A percentile compares a stretch with the other conserved stretches of the same genome.
Evolutionary conservation across 2,888 invertebrate genomes (phyloP).

Genomic region (Coenonympha arcania): DNA sequence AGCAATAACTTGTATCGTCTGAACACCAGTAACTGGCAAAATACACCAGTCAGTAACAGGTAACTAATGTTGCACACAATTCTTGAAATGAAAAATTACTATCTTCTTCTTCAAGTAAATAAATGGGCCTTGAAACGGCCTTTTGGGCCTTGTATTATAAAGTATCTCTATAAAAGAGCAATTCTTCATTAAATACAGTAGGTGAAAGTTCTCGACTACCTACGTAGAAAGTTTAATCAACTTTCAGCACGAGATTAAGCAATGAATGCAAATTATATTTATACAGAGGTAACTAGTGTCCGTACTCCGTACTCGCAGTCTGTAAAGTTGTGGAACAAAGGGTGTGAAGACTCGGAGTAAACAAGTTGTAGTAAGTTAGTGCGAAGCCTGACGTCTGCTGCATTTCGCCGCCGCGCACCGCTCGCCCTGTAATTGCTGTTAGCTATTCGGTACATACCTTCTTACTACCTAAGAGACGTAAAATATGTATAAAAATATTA

Average conservation of each 20-base stretch:
- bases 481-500: too few relatives aligned
- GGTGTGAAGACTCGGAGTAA: conserved; percentile 57
- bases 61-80: too few relatives aligned
- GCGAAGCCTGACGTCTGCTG: conserved; percentile 6
- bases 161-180: too few relatives aligned
- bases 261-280: conserved; percentile 65
- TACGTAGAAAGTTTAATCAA: conserved; percentile 16
- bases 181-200: not conserved
- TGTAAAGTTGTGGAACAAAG: conserved; percentile 62
- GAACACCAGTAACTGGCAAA: too few relatives aligned
- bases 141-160: too few relatives aligned
- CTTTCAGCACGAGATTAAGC: conserved; percentile 28
- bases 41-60: too few relatives aligned
- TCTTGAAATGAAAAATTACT: too few relatives aligned
- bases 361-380: conserved; percentile 65
- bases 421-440: conserved; percentile 3
- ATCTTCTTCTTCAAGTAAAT: too few relatives aligned
- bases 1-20: too few relatives aligned
- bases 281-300: conserved; percentile 42
- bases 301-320: conserved; percentile 48
- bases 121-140: too few relatives aligned
- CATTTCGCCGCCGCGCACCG: conserved; percentile 1
- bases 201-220: conserved; percentile 3
- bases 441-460: not conserved
- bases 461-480: too few relatives aligned